Percentiles rank a stretch among this genome's conserved stretches.
Conservation (phyloP, 2,797 vertebrate species). For the Nasua narica region DNA sequence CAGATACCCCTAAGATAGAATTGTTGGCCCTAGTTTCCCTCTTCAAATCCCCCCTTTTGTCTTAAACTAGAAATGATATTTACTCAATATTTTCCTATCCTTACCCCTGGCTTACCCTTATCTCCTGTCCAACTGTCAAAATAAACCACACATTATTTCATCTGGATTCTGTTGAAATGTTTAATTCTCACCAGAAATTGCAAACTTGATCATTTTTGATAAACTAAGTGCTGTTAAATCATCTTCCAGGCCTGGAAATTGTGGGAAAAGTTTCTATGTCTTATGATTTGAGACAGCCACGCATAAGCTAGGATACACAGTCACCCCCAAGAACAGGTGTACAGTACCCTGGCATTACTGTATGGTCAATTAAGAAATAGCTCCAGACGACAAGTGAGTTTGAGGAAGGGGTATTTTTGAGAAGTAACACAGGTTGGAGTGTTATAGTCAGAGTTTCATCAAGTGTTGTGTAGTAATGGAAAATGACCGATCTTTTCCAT, state of each 20-base stretch:
- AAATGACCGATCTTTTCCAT: background rate
- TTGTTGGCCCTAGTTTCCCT: background rate
- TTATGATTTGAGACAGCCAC: background rate
- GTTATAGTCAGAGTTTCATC: background rate
- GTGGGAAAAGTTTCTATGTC: background rate
- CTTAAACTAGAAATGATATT: background rate
- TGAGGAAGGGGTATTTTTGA: background rate
- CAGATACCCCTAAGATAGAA: background rate
- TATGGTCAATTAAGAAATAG: background rate
- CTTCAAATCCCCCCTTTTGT: background rate
- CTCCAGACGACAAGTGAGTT: background rate
- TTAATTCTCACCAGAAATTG: background rate
- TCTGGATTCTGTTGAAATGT: background rate
- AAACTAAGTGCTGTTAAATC: background rate
- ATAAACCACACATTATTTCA: background rate
- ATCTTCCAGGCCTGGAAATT: background rate
- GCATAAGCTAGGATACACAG: background rate
- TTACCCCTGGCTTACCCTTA: background rate
- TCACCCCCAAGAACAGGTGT: background rate
- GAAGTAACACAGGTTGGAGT: background rate
- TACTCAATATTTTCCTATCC: background rate
- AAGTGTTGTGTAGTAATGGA: background rate
- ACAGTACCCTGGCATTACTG: accelerated
- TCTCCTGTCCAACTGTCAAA: background rate
- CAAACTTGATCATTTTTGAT: background rate